Percentiles rank a stretch among this genome's conserved stretches.
Evolutionary conservation across 2,113 vertebrate genomes (phyloP).

Genomic region (Grantiella picta): DNA sequence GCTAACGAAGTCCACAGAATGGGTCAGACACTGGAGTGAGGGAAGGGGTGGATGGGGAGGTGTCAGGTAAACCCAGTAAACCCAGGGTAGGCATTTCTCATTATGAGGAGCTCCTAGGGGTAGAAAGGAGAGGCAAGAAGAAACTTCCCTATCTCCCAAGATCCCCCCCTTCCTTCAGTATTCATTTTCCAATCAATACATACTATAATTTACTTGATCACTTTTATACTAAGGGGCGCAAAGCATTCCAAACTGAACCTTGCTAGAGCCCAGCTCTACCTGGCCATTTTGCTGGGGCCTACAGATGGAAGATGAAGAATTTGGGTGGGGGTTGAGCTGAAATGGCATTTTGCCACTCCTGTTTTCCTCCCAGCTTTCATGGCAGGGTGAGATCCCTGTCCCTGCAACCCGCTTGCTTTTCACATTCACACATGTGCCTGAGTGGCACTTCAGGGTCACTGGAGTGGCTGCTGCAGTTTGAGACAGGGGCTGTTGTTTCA

Average conservation of each 20-base stretch:
- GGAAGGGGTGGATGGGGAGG: not conserved
- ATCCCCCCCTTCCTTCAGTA: not conserved
- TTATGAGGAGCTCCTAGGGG: not conserved
- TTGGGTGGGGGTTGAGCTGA: not conserved
- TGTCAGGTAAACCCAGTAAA: not conserved
- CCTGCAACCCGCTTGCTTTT: not conserved
- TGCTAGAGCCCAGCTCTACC: not conserved
- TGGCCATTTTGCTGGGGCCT: not conserved
- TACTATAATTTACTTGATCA: not conserved
- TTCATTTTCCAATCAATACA: not conserved
- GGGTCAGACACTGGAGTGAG: not conserved
- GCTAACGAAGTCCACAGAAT: not conserved
- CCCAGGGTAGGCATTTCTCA: not conserved
- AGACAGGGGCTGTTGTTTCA: not conserved
- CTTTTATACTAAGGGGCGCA: not conserved
- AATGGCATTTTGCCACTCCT: not conserved
- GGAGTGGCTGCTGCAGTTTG: not conserved
- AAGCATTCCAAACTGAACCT: not conserved
- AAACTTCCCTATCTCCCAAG: not conserved
- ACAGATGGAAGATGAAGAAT: not conserved
- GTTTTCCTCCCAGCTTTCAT: not conserved
- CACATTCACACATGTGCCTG: fast-evolving
- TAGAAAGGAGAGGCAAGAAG: not conserved
- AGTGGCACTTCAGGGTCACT: not conserved
- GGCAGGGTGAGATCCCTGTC: not conserved